A percentile compares a stretch with the other conserved stretches of the same genome.
Conservation (phyloP, 2,113 vertebrate genomes). For the Oceanites oceanicus region DNA sequence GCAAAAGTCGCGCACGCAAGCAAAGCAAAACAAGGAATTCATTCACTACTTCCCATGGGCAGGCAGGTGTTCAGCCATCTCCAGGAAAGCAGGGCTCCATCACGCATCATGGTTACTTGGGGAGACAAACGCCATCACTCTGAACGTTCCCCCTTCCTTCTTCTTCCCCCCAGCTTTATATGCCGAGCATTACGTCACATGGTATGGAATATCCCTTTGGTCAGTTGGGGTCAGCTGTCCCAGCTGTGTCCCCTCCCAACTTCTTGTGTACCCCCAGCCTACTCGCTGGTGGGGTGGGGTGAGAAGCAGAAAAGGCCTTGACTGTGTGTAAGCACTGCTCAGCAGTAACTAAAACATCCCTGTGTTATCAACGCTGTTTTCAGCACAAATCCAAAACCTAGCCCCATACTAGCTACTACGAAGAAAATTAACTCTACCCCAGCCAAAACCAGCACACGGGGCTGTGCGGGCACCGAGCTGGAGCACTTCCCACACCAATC, state of each 20-base stretch:
- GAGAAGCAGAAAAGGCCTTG: neutral
- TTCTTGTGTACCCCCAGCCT: neutral
- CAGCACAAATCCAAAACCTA: neutral
- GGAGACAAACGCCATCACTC: too few relatives aligned
- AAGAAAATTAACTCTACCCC: neutral
- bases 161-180: neutral
- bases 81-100: too few relatives aligned
- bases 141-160: neutral
- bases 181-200: neutral
- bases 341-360: neutral
- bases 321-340: neutral
- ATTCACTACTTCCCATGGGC: too few relatives aligned
- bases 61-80: too few relatives aligned
- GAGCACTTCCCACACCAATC: accelerated
- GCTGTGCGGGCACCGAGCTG: neutral
- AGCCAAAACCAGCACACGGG: neutral
- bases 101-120: too few relatives aligned
- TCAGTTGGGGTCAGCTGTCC: neutral
- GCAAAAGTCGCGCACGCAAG: too few relatives aligned
- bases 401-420: neutral
- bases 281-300: neutral
- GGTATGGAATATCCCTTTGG: neutral
- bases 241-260: neutral
- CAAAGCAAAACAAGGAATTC: too few relatives aligned
- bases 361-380: neutral